Percentiles rank a stretch among this genome's conserved stretches.
These are phyloP conservation scores for Diploptera punctata DNA, from an alignment of 2,888 invertebrate genomes.

Conservation along the genomic window DNA sequence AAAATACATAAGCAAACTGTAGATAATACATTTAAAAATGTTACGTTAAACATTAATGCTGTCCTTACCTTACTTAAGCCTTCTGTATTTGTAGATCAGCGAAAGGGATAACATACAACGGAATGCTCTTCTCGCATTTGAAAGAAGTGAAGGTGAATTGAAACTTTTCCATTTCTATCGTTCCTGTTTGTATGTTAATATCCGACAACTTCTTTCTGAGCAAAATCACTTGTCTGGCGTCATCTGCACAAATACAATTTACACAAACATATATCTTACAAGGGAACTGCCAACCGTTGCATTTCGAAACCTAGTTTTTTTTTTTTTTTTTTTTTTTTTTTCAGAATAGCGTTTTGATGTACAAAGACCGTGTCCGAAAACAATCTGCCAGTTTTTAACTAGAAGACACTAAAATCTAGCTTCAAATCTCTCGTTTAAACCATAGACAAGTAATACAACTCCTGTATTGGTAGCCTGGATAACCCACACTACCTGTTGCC, in stretches of 20 bases:
- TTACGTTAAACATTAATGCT: background rate
- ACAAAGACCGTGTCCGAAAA: too few species aligned
- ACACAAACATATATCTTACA: too few species aligned
- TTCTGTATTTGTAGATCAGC: background rate
- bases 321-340: too few species aligned
- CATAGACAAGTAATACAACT: too few species aligned
- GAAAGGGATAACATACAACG: background rate
- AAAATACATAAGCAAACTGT: background rate
- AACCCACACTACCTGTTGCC: too few species aligned
- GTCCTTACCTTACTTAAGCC: background rate
- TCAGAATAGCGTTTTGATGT: too few species aligned
- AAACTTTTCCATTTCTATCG: background rate
- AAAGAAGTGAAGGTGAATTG: background rate
- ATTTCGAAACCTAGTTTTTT: too few species aligned
- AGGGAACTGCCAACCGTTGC: too few species aligned
- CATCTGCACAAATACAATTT: background rate
- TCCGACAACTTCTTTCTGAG: background rate
- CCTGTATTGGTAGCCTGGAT: too few species aligned
- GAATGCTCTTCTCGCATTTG: background rate
- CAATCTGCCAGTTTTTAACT: too few species aligned
- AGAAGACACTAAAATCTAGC: too few species aligned
- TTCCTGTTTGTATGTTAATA: background rate
- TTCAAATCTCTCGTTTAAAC: too few species aligned
- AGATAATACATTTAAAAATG: background rate
- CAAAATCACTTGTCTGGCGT: background rate